Percentiles rank a stretch among this genome's conserved stretches.
These are phyloP conservation scores for Tiaroga cobitis DNA, from an alignment of 2,797 vertebrate genomes.

Conservation along the genomic window DNA sequence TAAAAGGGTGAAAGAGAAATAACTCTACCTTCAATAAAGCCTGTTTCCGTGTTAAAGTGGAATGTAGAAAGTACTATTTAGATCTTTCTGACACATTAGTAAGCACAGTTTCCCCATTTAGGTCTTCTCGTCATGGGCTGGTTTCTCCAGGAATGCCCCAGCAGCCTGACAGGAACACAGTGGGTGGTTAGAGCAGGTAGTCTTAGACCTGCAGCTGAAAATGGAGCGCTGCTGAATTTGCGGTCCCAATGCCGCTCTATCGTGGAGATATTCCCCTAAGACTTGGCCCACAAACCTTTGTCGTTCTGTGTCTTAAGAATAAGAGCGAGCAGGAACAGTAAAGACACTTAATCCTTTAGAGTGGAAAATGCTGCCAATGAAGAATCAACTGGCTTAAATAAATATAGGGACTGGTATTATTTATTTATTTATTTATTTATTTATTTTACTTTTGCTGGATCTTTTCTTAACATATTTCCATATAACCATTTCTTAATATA, in stretches of 20 bases:
- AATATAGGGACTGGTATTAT: background rate
- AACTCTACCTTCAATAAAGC: background rate
- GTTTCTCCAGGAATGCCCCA: slow-evolving; percentile 22
- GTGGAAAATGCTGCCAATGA: background rate
- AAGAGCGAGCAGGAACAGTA: background rate
- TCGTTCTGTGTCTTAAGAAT: background rate
- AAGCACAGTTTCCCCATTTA: background rate
- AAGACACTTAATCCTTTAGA: background rate
- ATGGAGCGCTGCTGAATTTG: slow-evolving; percentile 7
- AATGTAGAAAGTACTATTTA: background rate
- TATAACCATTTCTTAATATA: background rate
- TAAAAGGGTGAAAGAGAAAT: background rate
- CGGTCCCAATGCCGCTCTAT: background rate
- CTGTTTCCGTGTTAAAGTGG: background rate
- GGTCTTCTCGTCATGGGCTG: slow-evolving; percentile 4
- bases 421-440: background rate
- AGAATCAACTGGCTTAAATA: background rate
- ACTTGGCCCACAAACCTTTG: slow-evolving; percentile 26
- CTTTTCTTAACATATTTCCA: too few species aligned
- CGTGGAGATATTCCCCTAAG: background rate
- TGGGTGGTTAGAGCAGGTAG: background rate
- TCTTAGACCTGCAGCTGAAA: slow-evolving; percentile 2
- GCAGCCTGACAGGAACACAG: background rate
- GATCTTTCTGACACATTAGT: background rate
- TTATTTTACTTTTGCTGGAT: background rate